phyloP scores from a whole-genome alignment of 2,888 invertebrate genomes.

The Autographa gamma region DNA sequence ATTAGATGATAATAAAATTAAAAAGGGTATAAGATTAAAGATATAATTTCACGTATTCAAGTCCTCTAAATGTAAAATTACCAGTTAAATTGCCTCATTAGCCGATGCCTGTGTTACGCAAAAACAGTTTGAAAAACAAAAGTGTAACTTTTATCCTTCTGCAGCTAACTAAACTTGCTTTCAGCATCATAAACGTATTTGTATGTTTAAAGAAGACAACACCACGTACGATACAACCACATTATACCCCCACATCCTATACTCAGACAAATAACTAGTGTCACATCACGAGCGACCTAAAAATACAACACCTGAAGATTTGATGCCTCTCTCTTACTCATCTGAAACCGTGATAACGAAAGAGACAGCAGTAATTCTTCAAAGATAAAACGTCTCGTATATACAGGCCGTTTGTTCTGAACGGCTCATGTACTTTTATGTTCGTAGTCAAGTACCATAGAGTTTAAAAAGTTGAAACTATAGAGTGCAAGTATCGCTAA shows the following conservation, averaged over 20 bases:
- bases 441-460: constrained; percentile 54
- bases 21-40: no score
- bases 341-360: constrained; percentile 44
- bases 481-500: no score
- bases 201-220: constrained; percentile 21
- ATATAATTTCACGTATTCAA: no score
- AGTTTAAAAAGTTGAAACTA: no score
- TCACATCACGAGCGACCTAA: constrained; percentile 48
- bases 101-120: no score
- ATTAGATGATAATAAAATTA: no score
- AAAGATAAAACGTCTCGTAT: constrained; percentile 59
- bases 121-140: no score
- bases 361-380: constrained; percentile 52
- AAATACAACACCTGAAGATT: constrained; percentile 56
- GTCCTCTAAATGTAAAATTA: no score
- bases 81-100: no score
- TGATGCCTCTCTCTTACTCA: constrained; percentile 41
- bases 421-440: constrained; percentile 63
- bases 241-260: constrained; percentile 14
- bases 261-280: constrained; percentile 39
- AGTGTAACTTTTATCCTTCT: no score
- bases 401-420: constrained; percentile 59
- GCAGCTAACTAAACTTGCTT: no score
- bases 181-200: no score
- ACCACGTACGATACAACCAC: constrained; percentile 28